These are phyloP conservation scores for Mus pahari DNA, from an alignment of 2,113 vertebrate species.

Conservation along the genomic window DNA sequence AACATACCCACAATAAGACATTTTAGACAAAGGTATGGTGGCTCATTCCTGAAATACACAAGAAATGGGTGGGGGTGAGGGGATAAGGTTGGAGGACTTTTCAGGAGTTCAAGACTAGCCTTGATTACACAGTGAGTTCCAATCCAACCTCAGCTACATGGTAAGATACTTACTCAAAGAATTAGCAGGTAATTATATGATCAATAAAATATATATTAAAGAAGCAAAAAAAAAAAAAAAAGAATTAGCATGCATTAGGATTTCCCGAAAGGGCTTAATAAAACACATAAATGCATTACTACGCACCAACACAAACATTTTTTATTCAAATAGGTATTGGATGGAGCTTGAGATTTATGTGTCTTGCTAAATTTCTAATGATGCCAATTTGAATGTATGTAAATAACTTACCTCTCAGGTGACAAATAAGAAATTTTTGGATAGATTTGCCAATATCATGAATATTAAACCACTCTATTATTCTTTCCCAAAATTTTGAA, in stretches of 20 bases:
- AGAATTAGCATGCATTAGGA: background rate
- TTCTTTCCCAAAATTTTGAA: conserved; percentile 1
- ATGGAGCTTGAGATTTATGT: background rate
- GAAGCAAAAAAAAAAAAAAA: background rate
- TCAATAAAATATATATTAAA: background rate
- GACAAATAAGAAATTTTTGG: conserved; percentile 17
- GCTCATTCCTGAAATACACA: background rate
- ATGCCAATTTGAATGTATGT: background rate
- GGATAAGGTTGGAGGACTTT: background rate
- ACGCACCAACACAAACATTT: background rate
- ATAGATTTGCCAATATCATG: background rate
- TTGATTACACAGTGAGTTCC: background rate
- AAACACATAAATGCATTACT: background rate
- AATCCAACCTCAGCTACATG: background rate
- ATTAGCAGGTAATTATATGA: background rate
- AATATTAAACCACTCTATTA: background rate
- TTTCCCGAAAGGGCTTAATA: background rate
- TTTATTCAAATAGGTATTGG: background rate
- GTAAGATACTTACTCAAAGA: background rate
- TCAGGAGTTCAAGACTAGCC: background rate
- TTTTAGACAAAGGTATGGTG: background rate
- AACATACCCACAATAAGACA: background rate
- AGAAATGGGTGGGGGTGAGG: background rate
- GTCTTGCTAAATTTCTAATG: conserved; percentile 39
- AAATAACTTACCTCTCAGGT: conserved; percentile 29